Evolutionary conservation across 2,888 invertebrate species (phyloP).

Genomic region (Caenorhabditis plicata): DNA sequence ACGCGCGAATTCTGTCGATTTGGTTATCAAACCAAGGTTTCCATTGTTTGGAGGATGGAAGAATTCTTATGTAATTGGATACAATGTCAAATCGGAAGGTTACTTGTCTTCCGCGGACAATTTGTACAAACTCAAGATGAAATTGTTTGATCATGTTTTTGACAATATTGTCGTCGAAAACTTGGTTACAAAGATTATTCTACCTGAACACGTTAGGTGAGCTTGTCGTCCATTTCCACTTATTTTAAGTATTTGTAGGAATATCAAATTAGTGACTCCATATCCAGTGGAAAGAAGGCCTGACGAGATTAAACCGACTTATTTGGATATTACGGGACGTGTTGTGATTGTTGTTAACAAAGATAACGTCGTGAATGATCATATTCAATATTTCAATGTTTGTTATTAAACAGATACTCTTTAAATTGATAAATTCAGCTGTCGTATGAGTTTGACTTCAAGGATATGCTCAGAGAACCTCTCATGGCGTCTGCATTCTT

Average conservation of each 20-base stretch:
- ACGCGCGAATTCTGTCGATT: slow-evolving; percentile 86
- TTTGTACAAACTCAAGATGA: slow-evolving; percentile 78
- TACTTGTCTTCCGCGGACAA: slow-evolving; percentile 80
- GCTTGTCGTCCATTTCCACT: slow-evolving; percentile 8
- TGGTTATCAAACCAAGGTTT: slow-evolving; percentile 92
- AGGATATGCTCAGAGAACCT: slow-evolving; percentile 89
- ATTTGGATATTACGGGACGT: slow-evolving; percentile 89
- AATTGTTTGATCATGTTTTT: slow-evolving; percentile 91
- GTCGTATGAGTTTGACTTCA: slow-evolving; percentile 82
- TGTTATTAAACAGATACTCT: slow-evolving; percentile 3
- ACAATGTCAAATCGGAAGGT: slow-evolving; percentile 95
- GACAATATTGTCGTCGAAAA: slow-evolving; percentile 95
- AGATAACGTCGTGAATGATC: slow-evolving; percentile 87
- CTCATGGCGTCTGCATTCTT: slow-evolving; percentile 84
- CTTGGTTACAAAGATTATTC: slow-evolving; percentile 81
- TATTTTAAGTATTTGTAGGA: slow-evolving; percentile 66
- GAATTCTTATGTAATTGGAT: slow-evolving; percentile 92
- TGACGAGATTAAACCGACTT: slow-evolving; percentile 83
- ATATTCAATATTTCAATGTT: slow-evolving; percentile 83
- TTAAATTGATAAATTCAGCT: slow-evolving; percentile 68
- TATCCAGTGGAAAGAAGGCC: slow-evolving; percentile 78
- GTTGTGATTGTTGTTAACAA: slow-evolving; percentile 82
- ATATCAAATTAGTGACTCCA: slow-evolving; percentile 80
- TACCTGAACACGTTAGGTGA: slow-evolving; percentile 83
- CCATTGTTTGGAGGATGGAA: slow-evolving; percentile 99